These are phyloP conservation scores for Drosophila tripunctata DNA, from an alignment of 2,888 invertebrate species.

Conservation along the genomic window DNA sequence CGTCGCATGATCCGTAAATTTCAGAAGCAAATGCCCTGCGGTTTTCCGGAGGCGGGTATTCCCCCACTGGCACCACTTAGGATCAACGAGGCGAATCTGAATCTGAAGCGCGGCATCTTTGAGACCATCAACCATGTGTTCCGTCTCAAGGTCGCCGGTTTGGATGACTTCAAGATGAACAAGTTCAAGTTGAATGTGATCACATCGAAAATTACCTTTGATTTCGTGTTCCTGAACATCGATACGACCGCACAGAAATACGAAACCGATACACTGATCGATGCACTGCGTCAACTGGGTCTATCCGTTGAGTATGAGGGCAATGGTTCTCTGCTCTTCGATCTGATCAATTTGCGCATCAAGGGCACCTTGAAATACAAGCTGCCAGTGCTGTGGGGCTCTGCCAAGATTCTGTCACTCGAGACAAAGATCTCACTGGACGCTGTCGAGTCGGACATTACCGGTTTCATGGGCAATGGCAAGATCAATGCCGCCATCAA, in stretches of 20 bases:
- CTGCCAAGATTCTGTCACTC: constrained; percentile 76
- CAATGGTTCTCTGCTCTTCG: constrained; percentile 71
- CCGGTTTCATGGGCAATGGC: constrained; percentile 73
- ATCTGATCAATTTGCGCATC: constrained; percentile 72
- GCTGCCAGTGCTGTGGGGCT: constrained; percentile 80
- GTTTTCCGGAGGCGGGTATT: constrained; percentile 71
- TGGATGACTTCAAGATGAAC: constrained; percentile 76
- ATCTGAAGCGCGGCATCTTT: constrained; percentile 64
- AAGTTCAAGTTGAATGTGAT: constrained; percentile 78
- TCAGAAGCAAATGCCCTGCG: constrained; percentile 80
- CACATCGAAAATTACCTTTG: constrained; percentile 67
- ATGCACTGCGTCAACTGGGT: constrained; percentile 69
- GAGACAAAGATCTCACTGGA: constrained; percentile 68
- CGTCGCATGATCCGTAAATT: constrained; percentile 74
- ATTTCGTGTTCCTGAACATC: constrained; percentile 76
- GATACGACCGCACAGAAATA: constrained; percentile 73
- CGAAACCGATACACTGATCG: constrained; percentile 74
- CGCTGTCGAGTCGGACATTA: constrained; percentile 71
- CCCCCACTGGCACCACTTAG: constrained; percentile 78
- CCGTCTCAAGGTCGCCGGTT: constrained; percentile 74
- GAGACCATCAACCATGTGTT: constrained; percentile 73
- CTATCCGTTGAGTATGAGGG: constrained; percentile 78
- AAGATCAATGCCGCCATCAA: constrained; percentile 69
- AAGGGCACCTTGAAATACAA: constrained; percentile 75
- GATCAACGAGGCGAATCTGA: constrained; percentile 53